Evolutionary conservation across 2,113 vertebrate species (phyloP).

Genomic region (Upupa epops): DNA sequence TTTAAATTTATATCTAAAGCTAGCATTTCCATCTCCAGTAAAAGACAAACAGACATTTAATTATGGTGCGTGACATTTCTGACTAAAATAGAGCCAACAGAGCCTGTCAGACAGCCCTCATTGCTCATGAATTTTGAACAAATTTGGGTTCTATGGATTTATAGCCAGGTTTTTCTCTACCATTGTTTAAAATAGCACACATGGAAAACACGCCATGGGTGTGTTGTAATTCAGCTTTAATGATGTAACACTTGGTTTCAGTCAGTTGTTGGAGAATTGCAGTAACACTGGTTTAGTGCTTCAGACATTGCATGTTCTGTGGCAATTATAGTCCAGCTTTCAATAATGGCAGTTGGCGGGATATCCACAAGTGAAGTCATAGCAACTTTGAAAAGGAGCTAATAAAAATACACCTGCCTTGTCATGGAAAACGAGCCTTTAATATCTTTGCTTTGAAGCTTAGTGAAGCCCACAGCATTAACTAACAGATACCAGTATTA

Average conservation of each 20-base stretch:
- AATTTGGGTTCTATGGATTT: conserved; percentile 81
- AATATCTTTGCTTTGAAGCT: conserved; percentile 83
- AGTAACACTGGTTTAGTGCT: conserved; percentile 74
- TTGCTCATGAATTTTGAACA: conserved; percentile 72
- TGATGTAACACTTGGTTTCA: conserved; percentile 84
- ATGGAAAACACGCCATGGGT: conserved; percentile 77
- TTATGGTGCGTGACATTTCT: conserved; percentile 84
- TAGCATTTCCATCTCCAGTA: conserved; percentile 72
- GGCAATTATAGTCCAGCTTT: conserved; percentile 82
- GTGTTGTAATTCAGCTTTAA: conserved; percentile 78
- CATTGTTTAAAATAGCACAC: conserved; percentile 81
- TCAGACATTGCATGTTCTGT: conserved; percentile 76
- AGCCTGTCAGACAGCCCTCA: conserved; percentile 72
- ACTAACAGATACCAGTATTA: conserved; percentile 76
- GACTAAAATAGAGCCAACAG: conserved; percentile 84
- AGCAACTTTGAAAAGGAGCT: conserved; percentile 81
- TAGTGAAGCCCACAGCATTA: conserved; percentile 75
- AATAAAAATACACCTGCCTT: conserved; percentile 92
- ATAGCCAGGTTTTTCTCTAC: conserved; percentile 74
- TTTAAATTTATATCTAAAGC: conserved; percentile 76
- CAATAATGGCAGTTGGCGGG: conserved; percentile 78
- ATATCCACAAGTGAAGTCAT: conserved; percentile 80
- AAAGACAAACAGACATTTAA: conserved; percentile 80
- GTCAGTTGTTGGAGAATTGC: conserved; percentile 76
- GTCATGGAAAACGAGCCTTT: conserved; percentile 80